Evolutionary conservation across 2,113 vertebrate genomes (phyloP).

Genomic region (human (Homo sapiens)): GRCh38 chr11:67158001-67158500

Average conservation of each 20-base stretch:
- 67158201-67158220: neutral
- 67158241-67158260: neutral
- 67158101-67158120: neutral
- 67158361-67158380: neutral
- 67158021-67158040: neutral
- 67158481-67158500: neutral
- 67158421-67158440: neutral
- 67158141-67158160: neutral
- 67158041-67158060: neutral
- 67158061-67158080: neutral
- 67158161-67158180: neutral
- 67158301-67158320: neutral
- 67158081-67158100: neutral
- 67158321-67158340: neutral
- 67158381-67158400: neutral
- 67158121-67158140: neutral
- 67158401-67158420: slow-evolving; percentile 18
- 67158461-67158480: neutral
- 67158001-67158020: neutral
- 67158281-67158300: neutral
- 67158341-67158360: neutral
- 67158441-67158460: neutral
- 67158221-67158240: neutral
- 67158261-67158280: neutral
- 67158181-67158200: neutral